Conservation (phyloP, 2,888 invertebrate species). For the Aleiodes leptofemur region DNA sequence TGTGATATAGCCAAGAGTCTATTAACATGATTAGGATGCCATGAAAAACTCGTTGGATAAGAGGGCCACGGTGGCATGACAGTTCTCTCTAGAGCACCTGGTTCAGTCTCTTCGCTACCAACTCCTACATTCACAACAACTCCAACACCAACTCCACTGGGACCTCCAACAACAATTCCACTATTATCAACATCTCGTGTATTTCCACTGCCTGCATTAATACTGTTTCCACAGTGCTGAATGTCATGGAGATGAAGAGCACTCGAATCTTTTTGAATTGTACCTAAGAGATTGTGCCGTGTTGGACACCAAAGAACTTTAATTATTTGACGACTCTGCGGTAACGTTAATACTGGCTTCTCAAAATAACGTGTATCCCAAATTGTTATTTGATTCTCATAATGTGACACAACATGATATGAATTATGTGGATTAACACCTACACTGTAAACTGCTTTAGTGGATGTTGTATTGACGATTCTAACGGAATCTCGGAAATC, state of each 20-base stretch:
- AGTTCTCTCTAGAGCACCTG: constrained; percentile 84
- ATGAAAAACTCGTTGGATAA: constrained; percentile 83
- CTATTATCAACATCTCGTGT: not conserved
- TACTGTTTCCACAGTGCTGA: constrained; percentile 77
- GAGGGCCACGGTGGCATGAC: constrained; percentile 75
- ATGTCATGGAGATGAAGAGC: constrained; percentile 91
- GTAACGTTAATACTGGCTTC: constrained; percentile 86
- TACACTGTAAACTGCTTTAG: constrained; percentile 90
- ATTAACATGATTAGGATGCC: constrained; percentile 91
- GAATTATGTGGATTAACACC: constrained; percentile 87
- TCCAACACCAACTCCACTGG: constrained; percentile 2
- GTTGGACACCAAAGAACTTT: constrained; percentile 94
- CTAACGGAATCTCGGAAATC: constrained; percentile 90
- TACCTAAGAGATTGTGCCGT: constrained; percentile 87
- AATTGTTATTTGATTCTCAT: constrained; percentile 87
- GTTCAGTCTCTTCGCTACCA: constrained; percentile 86
- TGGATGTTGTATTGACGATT: constrained; percentile 81
- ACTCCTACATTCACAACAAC: constrained; percentile 66
- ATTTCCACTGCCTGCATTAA: not conserved
- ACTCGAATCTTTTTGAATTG: constrained; percentile 84
- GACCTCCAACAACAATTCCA: not conserved
- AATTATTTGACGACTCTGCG: constrained; percentile 82
- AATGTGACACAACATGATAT: constrained; percentile 88
- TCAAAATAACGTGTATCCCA: constrained; percentile 94
- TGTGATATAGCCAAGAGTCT: constrained; percentile 81